Evolutionary conservation across 1,140 invertebrate genomes (phyloP).

Genomic region (Macrocentrus cingulum): DNA sequence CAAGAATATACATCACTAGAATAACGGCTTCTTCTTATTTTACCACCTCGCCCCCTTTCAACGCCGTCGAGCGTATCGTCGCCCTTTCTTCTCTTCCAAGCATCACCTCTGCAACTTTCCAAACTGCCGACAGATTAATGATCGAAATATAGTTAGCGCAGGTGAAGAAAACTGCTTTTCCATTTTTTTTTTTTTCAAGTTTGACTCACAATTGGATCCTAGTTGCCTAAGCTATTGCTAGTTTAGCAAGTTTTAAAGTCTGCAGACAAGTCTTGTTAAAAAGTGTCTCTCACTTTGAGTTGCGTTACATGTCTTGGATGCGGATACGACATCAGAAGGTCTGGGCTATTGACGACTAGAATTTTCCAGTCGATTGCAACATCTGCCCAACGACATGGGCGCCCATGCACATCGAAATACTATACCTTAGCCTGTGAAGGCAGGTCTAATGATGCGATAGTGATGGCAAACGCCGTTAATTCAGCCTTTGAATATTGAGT

Average conservation of each 20-base stretch:
- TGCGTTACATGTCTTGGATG: too few species aligned
- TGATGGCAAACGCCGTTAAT: background rate
- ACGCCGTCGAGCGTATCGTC: slow-evolving; percentile 20
- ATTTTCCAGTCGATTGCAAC: slow-evolving; percentile 21
- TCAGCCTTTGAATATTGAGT: background rate
- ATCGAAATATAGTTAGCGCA: background rate
- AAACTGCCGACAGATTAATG: slow-evolving; percentile 15
- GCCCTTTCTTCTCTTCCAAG: slow-evolving; percentile 11
- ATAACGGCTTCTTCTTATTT: slow-evolving; percentile 28
- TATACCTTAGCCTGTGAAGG: too few species aligned
- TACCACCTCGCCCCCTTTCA: slow-evolving; percentile 13
- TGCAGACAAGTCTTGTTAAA: too few species aligned
- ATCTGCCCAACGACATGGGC: slow-evolving; percentile 12
- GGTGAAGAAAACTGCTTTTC: background rate
- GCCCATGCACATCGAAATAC: slow-evolving; percentile 5
- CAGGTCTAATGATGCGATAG: background rate
- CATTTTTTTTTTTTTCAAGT: too few species aligned
- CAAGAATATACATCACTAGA: slow-evolving; percentile 38
- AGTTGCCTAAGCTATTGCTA: too few species aligned
- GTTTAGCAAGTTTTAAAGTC: too few species aligned
- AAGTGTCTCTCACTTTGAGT: too few species aligned
- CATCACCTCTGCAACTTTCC: too few species aligned
- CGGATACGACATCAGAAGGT: too few species aligned
- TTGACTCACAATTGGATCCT: too few species aligned
- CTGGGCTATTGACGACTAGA: slow-evolving; percentile 18